Base-by-base conservation (phyloP, 1,140 invertebrate species). In the Temnothorax curvispinosus region DNA sequence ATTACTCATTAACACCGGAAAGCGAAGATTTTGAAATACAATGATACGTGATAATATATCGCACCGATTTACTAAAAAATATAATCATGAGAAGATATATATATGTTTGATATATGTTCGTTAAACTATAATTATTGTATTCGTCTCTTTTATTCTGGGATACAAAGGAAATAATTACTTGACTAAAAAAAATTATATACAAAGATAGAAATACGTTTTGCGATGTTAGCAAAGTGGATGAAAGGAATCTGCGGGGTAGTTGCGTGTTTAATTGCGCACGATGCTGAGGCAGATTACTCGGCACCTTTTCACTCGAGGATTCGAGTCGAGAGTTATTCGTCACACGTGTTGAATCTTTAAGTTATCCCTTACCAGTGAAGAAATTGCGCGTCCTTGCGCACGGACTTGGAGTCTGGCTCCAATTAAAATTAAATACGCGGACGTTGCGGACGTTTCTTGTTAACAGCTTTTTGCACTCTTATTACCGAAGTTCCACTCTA, bases 361-460 rank as follows among this genome's bases (percentile, higher is more conserved):
- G 82, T 87, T 89, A 84, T 87, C 69, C 52, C 64, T 60, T 52
- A 8, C 58, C 41, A 15, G 13, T 18, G 74, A 90, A 84, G 64
- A 81, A 76, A 81, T 50, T 8, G 47, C 58, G 21, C 76, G 78
- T 65, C 81, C 65, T 56, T 84, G 74, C 78, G 81, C 75, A 65
- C 56, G 65, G 44, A 64, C 75, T 50, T 78, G 77, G 35, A 54
- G 58, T 21, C 64, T 62, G 75, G 60, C 64, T 84, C 69, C 90
- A 91, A 89, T 91, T 91, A 91, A 91, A 91, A 91, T 78, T 75
- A 90, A 90, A 90, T 44, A 76, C 60, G 18, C 85, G 15, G 27
- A 27, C 13, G 38, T 27, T 1, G 27, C 27, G 27, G 27, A 27
- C 47, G 27, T n/a, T 90, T 90, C 89, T 87, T 85, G 74, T 87